These are phyloP conservation scores for Brachionus rubens DNA, from an alignment of 1,140 invertebrate species.

Conservation along the genomic window DNA sequence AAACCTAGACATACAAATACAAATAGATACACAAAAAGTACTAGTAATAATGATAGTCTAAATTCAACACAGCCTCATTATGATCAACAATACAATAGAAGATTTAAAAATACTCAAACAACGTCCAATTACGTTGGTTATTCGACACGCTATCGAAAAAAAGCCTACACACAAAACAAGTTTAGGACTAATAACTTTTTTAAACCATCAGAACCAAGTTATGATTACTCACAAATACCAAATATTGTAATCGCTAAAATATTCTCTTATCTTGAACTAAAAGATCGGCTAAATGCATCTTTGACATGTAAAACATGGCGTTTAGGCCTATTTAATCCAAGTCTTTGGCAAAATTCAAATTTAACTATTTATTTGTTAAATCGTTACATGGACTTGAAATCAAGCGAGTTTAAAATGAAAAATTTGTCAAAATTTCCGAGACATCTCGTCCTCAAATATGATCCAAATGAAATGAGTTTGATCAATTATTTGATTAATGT, in stretches of 20 bases:
- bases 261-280: slow-evolving; percentile 32
- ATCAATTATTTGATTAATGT: slow-evolving; percentile 6
- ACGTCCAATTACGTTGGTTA: not conserved
- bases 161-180: too few species aligned
- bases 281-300: slow-evolving; percentile 23
- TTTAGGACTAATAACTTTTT: too few species aligned
- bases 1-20: slow-evolving; percentile 20
- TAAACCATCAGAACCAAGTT: not conserved
- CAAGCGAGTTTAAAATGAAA: slow-evolving; percentile 33
- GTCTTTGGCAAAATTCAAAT: slow-evolving; percentile 9
- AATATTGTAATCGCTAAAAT: slow-evolving; percentile 21
- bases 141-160: too few species aligned
- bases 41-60: not conserved
- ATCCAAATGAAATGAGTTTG: slow-evolving; percentile 36
- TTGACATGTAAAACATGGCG: slow-evolving; percentile 20
- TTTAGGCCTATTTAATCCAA: slow-evolving; percentile 12
- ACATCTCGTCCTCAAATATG: slow-evolving; percentile 18
- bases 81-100: too few species aligned
- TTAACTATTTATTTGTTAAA: slow-evolving; percentile 35
- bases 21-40: not conserved
- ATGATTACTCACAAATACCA: slow-evolving; percentile 32
- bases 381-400: slow-evolving; percentile 9
- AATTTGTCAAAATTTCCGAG: slow-evolving; percentile 8
- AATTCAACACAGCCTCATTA: too few species aligned
- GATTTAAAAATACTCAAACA: too few species aligned